Conservation (phyloP, 2,113 vertebrate species). For the Lynx canadensis region DNA sequence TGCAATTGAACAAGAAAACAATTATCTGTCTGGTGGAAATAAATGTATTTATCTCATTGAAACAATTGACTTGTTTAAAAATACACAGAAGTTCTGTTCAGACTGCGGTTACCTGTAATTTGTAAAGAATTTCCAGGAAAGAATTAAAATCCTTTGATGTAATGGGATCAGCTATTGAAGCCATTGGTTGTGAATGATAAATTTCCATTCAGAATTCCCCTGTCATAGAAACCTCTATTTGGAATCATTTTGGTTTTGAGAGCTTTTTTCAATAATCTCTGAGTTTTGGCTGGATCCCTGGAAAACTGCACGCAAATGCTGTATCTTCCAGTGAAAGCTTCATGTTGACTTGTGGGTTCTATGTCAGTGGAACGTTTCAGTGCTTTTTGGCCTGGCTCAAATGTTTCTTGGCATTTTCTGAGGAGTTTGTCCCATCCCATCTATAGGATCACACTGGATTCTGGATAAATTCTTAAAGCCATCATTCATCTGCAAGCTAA, state of each 20-base stretch:
- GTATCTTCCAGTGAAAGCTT: constrained; percentile 49
- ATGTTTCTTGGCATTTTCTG: constrained; percentile 63
- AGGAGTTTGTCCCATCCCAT: neutral
- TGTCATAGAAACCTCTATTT: neutral
- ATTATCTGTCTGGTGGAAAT: constrained; percentile 76
- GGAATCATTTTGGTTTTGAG: constrained; percentile 39
- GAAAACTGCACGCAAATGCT: constrained; percentile 49
- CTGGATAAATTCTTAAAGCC: constrained; percentile 37
- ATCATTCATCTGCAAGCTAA: constrained; percentile 43
- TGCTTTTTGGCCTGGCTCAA: constrained; percentile 43
- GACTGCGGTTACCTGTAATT: constrained; percentile 48
- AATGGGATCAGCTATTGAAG: constrained; percentile 7
- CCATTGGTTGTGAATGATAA: neutral
- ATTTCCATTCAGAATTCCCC: neutral
- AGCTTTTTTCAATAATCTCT: neutral
- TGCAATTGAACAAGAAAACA: constrained; percentile 74
- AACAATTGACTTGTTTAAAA: constrained; percentile 75
- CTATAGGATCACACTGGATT: constrained; percentile 56
- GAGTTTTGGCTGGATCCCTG: constrained; percentile 1
- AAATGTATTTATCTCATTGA: constrained; percentile 74
- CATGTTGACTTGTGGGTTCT: constrained; percentile 54
- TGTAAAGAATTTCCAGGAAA: constrained; percentile 58
- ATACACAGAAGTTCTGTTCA: constrained; percentile 64
- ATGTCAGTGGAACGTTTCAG: constrained; percentile 45
- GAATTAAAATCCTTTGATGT: constrained; percentile 47